These are phyloP conservation scores for Whitmania pigra DNA, from an alignment of 1,140 invertebrate genomes.

Conservation along the genomic window DNA sequence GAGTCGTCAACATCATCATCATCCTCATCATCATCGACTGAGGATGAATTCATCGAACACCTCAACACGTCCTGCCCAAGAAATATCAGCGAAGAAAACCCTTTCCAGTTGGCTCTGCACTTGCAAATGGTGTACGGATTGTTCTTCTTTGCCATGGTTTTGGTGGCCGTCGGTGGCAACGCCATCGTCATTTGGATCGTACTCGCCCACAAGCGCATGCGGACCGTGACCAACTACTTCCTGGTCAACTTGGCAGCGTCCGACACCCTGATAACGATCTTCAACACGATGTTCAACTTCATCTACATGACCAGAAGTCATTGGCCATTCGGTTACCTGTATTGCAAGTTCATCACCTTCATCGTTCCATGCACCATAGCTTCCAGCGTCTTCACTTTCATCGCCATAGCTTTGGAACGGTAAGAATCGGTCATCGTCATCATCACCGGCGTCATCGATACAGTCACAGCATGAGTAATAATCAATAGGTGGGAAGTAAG, in stretches of 20 bases:
- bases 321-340: conserved; percentile 72
- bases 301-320: conserved; percentile 63
- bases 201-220: conserved; percentile 68
- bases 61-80: conserved; percentile 1
- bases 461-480: conserved; percentile 34
- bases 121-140: conserved; percentile 32
- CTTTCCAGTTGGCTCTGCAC: conserved; percentile 22
- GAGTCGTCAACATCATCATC: no score
- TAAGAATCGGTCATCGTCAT: conserved; percentile 38
- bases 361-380: conserved; percentile 74
- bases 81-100: not conserved
- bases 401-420: conserved; percentile 90
- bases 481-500: no score
- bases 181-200: conserved; percentile 91
- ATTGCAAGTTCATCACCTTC: conserved; percentile 77
- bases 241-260: conserved; percentile 83
- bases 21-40: not conserved
- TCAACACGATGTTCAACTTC: conserved; percentile 87
- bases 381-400: conserved; percentile 77
- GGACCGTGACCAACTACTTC: conserved; percentile 90
- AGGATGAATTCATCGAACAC: not conserved
- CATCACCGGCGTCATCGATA: not conserved
- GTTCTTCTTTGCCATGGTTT: conserved; percentile 71
- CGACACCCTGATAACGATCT: conserved; percentile 74
- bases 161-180: conserved; percentile 80